Evolutionary conservation across 2,113 vertebrate species (phyloP), one percentile per base, ranked within the genome.

Genomic region (Orthonyx spaldingii): DNA sequence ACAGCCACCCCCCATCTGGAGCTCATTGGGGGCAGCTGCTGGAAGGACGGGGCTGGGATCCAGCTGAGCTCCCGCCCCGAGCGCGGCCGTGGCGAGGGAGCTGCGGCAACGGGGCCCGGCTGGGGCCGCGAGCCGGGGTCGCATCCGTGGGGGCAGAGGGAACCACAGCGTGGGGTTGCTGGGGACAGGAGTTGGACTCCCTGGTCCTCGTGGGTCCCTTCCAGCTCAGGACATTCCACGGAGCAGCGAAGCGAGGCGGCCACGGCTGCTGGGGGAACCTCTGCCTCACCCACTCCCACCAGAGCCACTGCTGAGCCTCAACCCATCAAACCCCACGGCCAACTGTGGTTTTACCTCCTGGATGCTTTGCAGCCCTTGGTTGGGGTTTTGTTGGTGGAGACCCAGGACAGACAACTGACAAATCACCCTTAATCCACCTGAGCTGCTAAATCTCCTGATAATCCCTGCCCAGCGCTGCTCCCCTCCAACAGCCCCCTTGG

Each of bases 1-100:
- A 71, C 79, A 1, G 41, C 86, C 86, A 70, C 8, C 64, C 76
- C 3, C 19, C 96, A 97, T 94, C 96, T 97, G 96, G 96, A 95
- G 92, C 68, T 90, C 85, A 61, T 78, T 49, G 85, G 53, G 83
- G 68, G 37, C 95, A 71, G 96, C 89, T 94, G 95, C 66, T 46
- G 75, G 28, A 26, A 69, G 74, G 63, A 68, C 0, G 4, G 19
- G 56, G 74, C 84, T 84, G 92, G 68, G 83, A 92, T 90, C 37
- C 84, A 84, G 91, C 92, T 90, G 94, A 84, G 64, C 30, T 8
- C 5, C 7, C 21, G 7, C 50, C 28, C 6, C 24, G n/a, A n/a
- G n/a, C n/a, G n/a, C n/a, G n/a, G n/a, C n/a, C n/a, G n/a, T n/a
- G n/a, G 21, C 18, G 15, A 30, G 16, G 61, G 77, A 39, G 52